Evolutionary conservation across 2,113 vertebrate species (phyloP).

Genomic region (Microtus oregoni): DNA sequence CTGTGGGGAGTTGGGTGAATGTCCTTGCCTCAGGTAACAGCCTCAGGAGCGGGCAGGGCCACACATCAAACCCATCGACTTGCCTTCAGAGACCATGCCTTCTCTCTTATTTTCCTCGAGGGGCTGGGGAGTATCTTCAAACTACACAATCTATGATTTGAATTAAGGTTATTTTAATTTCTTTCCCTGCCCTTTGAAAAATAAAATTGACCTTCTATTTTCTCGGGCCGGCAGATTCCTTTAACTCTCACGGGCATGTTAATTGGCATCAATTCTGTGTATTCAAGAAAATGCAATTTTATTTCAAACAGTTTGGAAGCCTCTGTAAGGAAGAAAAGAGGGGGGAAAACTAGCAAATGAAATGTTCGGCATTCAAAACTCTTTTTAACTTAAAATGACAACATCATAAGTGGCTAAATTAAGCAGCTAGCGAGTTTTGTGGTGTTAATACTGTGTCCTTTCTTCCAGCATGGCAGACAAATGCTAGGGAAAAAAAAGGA

Average conservation of each 20-base stretch:
- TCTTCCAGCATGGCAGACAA: background rate
- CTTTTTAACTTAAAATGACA: constrained; percentile 72
- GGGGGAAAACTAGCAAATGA: constrained; percentile 44
- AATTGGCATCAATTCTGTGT: constrained; percentile 74
- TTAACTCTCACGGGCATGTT: constrained; percentile 70
- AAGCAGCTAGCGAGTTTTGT: background rate
- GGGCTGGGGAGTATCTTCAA: constrained; percentile 54
- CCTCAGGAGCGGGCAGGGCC: background rate
- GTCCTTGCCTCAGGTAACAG: background rate
- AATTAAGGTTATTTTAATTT: constrained; percentile 73
- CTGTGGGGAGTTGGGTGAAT: background rate
- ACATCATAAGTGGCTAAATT: constrained; percentile 58
- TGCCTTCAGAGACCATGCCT: background rate
- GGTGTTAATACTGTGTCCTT: background rate
- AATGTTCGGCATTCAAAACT: constrained; percentile 49
- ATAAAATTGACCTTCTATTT: constrained; percentile 77
- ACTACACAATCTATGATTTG: constrained; percentile 55
- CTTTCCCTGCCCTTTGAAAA: constrained; percentile 70
- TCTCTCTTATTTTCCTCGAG: constrained; percentile 23
- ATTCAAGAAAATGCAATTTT: constrained; percentile 76
- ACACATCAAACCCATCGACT: background rate
- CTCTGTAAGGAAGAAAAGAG: constrained; percentile 61
- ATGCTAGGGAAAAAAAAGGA: background rate
- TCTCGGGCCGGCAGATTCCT: constrained; percentile 56
- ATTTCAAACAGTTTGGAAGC: constrained; percentile 66